Conservation (phyloP, 2,113 vertebrate species). For the Colossoma macropomum region DNA sequence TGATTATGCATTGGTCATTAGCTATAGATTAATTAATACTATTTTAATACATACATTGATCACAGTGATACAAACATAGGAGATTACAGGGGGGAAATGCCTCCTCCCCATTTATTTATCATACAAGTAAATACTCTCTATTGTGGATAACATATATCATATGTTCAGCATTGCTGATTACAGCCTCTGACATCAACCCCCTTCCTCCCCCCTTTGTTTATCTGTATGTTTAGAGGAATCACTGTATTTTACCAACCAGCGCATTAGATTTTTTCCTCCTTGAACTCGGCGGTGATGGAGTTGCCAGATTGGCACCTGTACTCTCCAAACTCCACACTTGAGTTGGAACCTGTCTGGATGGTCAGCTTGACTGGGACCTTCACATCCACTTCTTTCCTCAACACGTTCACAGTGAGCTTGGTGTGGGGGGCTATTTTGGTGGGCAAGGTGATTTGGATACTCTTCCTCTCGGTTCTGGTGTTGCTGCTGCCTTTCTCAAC, state of each 20-base stretch:
- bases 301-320: neutral
- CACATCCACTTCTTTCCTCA: conserved; percentile 18
- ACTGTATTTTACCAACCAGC: neutral
- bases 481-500: conserved; percentile 13
- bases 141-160: too few species aligned
- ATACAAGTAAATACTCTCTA: too few species aligned
- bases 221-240: neutral
- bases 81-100: neutral
- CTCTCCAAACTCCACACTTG: conserved; percentile 11
- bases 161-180: too few species aligned
- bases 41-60: too few species aligned
- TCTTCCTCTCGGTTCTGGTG: conserved; percentile 7
- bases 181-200: neutral
- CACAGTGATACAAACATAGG: too few species aligned
- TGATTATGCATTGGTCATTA: too few species aligned
- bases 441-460: neutral
- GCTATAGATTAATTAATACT: too few species aligned
- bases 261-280: conserved; percentile 21
- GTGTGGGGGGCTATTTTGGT: conserved; percentile 7
- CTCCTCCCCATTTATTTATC: too few species aligned
- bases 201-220: too few species aligned
- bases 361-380: conserved; percentile 37
- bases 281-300: neutral
- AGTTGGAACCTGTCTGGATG: neutral
- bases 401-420: conserved; percentile 23